Evolutionary conservation across 2,113 vertebrate genomes (phyloP).

Genomic region (Ammospiza caudacuta): DNA sequence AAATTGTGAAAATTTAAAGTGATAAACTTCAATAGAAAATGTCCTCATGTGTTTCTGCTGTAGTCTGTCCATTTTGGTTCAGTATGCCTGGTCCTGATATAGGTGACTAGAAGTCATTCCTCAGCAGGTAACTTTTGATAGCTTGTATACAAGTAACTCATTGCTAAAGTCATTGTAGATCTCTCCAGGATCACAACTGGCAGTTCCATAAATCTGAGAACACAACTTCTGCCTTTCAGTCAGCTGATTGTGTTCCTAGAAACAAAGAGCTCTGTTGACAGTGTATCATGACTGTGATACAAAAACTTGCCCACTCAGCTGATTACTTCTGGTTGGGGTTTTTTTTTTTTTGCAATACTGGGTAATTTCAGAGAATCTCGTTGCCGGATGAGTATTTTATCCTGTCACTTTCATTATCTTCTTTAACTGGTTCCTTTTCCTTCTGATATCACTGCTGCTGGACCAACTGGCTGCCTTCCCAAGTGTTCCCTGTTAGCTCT

Average conservation of each 20-base stretch:
- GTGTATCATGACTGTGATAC: not conserved
- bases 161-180: not conserved
- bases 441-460: not conserved
- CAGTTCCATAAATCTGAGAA: not conserved
- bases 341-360: not conserved
- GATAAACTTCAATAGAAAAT: not conserved
- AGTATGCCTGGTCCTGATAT: not conserved
- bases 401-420: not conserved
- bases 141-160: not conserved
- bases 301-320: not conserved
- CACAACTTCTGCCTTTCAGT: not conserved
- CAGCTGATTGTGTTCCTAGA: not conserved
- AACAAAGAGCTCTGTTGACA: not conserved
- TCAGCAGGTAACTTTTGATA: not conserved
- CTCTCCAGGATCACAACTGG: not conserved
- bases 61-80: not conserved
- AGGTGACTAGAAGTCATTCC: not conserved
- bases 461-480: not conserved
- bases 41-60: not conserved
- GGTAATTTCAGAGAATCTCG: not conserved
- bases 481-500: not conserved
- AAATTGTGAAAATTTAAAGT: not conserved
- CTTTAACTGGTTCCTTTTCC: not conserved
- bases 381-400: not conserved
- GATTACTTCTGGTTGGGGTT: not conserved